A percentile compares a stretch with the other conserved stretches of the same genome.
phyloP scores from a whole-genome alignment of 2,888 invertebrate genomes.

The Cremastinae sp. region DNA sequence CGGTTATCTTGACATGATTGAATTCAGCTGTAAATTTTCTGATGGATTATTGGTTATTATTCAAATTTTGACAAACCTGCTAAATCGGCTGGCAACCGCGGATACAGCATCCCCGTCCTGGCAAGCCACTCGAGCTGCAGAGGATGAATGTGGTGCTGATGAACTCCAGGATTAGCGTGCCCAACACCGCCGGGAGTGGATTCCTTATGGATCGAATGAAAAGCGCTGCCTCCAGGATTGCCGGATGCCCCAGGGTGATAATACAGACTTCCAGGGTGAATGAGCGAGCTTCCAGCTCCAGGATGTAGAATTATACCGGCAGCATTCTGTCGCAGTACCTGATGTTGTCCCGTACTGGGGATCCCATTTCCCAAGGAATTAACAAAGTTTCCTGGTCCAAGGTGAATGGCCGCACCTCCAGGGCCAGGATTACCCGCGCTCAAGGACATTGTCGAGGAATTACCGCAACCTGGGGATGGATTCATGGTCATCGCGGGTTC shows the following conservation, averaged over 20 bases:
- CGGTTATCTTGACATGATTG: no score
- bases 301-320: constrained; percentile 71
- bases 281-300: constrained; percentile 73
- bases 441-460: no score
- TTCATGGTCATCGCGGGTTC: constrained; percentile 87
- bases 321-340: constrained; percentile 71
- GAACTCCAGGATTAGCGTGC: constrained; percentile 73
- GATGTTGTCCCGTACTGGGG: no score
- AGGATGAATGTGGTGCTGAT: constrained; percentile 84
- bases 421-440: no score
- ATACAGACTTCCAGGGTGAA: constrained; percentile 75
- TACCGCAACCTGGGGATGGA: no score
- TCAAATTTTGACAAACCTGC: constrained; percentile 87
- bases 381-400: no score
- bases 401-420: no score
- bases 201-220: constrained; percentile 81
- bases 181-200: constrained; percentile 75
- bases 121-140: constrained; percentile 95
- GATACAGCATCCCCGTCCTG: constrained; percentile 95
- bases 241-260: constrained; percentile 72
- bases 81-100: constrained; percentile 89
- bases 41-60: no score
- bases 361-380: no score
- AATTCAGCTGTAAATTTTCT: no score
- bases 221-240: constrained; percentile 73